These are phyloP conservation scores for Taeniopygia guttata DNA, from an alignment of 2,797 vertebrate genomes.

Conservation along the genomic window DNA sequence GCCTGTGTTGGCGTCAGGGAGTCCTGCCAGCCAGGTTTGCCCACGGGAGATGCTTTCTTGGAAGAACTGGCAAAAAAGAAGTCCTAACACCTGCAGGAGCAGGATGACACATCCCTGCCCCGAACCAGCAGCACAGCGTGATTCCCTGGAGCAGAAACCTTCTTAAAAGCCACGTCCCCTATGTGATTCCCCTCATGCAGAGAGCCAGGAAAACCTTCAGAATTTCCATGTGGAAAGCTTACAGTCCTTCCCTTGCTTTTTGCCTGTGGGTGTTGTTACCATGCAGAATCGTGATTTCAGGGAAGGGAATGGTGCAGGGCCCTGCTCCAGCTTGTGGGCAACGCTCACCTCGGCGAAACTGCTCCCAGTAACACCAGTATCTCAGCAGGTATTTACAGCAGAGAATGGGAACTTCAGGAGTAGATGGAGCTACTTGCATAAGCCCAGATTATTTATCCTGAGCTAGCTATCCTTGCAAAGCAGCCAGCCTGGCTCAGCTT, in stretches of 20 bases:
- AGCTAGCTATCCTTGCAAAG: neutral
- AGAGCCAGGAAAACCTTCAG: neutral
- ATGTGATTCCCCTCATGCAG: neutral
- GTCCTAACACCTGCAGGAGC: neutral
- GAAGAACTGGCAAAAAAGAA: neutral
- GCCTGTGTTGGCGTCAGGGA: neutral
- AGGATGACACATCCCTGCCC: neutral
- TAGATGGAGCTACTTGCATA: neutral
- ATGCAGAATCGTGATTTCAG: neutral
- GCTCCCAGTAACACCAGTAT: neutral
- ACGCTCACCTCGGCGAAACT: neutral
- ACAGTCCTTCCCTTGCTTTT: neutral
- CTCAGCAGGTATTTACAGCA: neutral
- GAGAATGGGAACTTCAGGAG: neutral
- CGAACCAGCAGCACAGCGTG: neutral
- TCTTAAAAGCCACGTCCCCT: neutral
- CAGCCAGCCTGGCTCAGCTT: conserved; percentile 37
- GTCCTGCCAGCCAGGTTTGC: conserved; percentile 23
- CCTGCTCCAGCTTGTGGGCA: neutral
- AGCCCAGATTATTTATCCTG: neutral
- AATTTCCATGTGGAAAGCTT: neutral
- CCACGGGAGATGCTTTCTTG: neutral
- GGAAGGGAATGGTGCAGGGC: neutral
- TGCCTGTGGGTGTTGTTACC: neutral
- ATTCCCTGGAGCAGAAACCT: conserved; percentile 1